Evolutionary conservation across 1,140 invertebrate genomes (phyloP), one percentile per base, ranked within the genome.

Genomic region (Drosophila malerkotliana): DNA sequence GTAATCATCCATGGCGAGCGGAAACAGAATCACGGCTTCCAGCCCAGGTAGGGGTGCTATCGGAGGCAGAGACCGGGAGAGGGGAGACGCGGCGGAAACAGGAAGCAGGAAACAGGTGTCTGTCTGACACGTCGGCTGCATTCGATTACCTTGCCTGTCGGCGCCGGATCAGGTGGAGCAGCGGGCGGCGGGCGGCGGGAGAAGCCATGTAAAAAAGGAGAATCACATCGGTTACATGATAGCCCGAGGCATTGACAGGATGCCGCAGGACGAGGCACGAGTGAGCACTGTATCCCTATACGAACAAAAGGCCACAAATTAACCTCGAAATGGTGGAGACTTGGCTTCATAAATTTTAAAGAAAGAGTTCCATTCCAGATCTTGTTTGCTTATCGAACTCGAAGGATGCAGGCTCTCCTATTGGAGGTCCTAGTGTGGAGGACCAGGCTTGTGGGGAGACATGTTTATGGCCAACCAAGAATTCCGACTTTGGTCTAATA

Each of bases 271-370:
- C 32, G 15, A 15, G 5, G 15, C 18, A 18, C 14, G 41, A 45
- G 14, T 6, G 12, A n/a, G 14, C 12, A 15, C 12, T 15, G 15
- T 7, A 18, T 21, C 44, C 44, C 4, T 10, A 47, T 18, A 18
- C 15, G 7, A 47, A 56, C 72, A 54, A 63, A 63, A 74, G 66
- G 58, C 62, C 51, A 12, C 72, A 74, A 74, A 74, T 74, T 63
- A 69, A 74, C 56, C 66, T 62, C 64, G 71, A 69, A 51, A 66
- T 47, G 53, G 6, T 15, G 41, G 9, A 2, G 21, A 21, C 9
- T 37, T n/a, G 34, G 34, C 26, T 28, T 28, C 26, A 37, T n/a
- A 37, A 37, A 37, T 12, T 37, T 10, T 28, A 6, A 28, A 28
- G 26, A 28, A 21, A 2, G 21, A 21, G 21, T 21, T 21, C 2